Evolutionary conservation across 2,113 vertebrate genomes (phyloP), one percentile per base, ranked within the genome.

Genomic region (Hirundichthys speculiger): DNA sequence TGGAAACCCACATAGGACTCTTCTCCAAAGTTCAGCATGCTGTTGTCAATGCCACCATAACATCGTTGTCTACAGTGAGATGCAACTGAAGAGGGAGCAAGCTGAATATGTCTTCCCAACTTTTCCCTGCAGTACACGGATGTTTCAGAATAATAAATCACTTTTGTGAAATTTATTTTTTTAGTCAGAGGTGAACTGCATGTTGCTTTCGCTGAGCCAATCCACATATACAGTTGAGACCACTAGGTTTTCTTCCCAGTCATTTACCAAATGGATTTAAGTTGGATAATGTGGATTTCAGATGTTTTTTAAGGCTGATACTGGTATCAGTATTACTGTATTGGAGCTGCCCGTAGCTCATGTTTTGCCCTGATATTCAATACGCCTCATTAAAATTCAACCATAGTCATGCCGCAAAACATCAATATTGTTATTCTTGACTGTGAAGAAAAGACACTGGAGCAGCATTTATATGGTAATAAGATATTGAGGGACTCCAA

Each of bases 11-110:
- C 53, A 57, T 62, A 43, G 12, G 2, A 5, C 73, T 42, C 69
- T 8, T 34, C 41, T 0, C 43, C 53, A 5, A n/a, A 66, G 71
- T 69, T 80, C 69, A 70, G 48, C 21, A 0, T 2, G 49, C 73
- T 79, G 75, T 79, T 83, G 72, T 83, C 59, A 50, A 59, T 24
- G 60, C 52, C 65, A 22, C 77, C 61, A 73, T 86, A 19, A 75
- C 77, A 83, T 82, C 75, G 58, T 50, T 48, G 70, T 82, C 71
- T 65, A 3, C 2, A 12, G 7, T 15, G 49, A 55, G 51, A 57
- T 20, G 15, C n/a, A 9, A 24, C 49, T 25, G 60, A 66, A 63
- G 13, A 4, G 15, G 14, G 6, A 56, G 49, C 1, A 14, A 59
- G 63, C 20, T 46, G 5, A 43, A 46, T 21, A 27, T 49, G 51